Evolutionary conservation across 2,113 vertebrate species (phyloP).

Genomic region (Nothoprocta pentlandii): DNA sequence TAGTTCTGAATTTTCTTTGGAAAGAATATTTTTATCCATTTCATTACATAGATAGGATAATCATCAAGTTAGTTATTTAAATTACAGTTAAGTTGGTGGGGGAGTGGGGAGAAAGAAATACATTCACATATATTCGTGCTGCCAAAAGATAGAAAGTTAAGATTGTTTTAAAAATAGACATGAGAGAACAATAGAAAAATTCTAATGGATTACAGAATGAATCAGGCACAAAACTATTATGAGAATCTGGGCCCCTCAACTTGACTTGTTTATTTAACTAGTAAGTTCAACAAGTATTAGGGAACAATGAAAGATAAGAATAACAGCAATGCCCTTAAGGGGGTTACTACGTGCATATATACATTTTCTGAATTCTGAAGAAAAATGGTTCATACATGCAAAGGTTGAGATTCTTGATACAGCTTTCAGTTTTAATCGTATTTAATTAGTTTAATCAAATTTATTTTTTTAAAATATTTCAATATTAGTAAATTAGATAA

Average conservation of each 20-base stretch:
- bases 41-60: neutral
- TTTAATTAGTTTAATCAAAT: too few species aligned
- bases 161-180: neutral
- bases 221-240: neutral
- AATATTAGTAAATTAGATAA: neutral
- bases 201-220: neutral
- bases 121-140: neutral
- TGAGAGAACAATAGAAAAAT: neutral
- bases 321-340: neutral
- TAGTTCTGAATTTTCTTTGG: neutral
- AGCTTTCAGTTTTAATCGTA: neutral
- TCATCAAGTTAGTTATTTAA: neutral
- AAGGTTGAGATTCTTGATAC: neutral
- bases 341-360: neutral
- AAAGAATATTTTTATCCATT: neutral
- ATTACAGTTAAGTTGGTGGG: rapidly evolving
- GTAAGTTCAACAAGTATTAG: neutral
- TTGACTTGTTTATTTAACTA: neutral
- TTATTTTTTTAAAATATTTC: too few species aligned
- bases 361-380: neutral
- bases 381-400: neutral
- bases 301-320: neutral
- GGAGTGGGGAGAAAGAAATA: neutral
- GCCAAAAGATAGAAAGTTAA: neutral
- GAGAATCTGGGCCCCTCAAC: neutral